Evolutionary conservation across 2,113 vertebrate genomes (phyloP), one percentile per base, ranked within the genome.

Genomic region (Muntiacus reevesi): DNA sequence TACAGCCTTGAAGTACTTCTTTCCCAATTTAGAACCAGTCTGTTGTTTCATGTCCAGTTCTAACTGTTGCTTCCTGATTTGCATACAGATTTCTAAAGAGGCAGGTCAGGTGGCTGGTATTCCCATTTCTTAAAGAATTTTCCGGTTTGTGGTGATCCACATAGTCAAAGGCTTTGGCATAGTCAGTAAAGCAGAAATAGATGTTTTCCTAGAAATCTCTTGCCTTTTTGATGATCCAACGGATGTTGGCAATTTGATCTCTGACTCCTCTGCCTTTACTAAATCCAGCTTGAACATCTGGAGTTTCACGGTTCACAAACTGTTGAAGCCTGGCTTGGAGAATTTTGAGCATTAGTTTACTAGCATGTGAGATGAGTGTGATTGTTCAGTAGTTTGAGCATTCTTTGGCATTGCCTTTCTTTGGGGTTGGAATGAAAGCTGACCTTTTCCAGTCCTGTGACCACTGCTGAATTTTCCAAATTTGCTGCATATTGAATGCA

Each of bases 271-370:
- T 67, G 16, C 16, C 33, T 67, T 67, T n/a, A 10, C 17, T 67
- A 67, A 67, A 67, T 36, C 64, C 16, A 10, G 16, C 33, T 67
- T 67, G 33, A n/a, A 67, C 64, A 67, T 67, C 33, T 67, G 33
- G 33, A 36, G 2, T 33, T 67, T 67, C 17, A 21, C 0, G 0
- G 4, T 67, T 67, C 64, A 67, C 0, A 0, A n/a, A 36, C 16
- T 67, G 8, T 10, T 67, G 16, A 67, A n/a, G 16, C 64, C 4
- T 36, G 64, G 17, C 33, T 36, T 36, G 64, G 64, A 67, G 8
- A 36, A 67, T 36, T 67, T 67, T 67, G 33, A 67, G 64, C 64
- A 67, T 67, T 36, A 67, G 4, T n/a, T 36, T n/a, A 67, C 4
- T n/a, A 67, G 33, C 0, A 0, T 36, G 33, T 36, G 64, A 67